Conservation (phyloP, 2,888 invertebrate genomes). For the Andrena trimmerana region DNA sequence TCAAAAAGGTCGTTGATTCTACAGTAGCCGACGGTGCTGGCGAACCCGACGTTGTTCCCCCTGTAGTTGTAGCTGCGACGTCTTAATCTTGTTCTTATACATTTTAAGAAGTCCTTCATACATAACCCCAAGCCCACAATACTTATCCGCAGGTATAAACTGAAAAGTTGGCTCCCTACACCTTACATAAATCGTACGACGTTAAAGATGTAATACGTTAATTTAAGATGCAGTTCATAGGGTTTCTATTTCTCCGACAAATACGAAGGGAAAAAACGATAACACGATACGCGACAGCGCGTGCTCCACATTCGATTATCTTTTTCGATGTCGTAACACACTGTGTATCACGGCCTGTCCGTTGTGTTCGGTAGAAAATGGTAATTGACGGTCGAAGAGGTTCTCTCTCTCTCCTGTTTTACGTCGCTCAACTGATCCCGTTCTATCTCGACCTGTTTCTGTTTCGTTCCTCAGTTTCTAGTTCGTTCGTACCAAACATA, state of each 20-base stretch:
- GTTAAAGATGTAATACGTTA: conserved; percentile 80
- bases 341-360: conserved; percentile 39
- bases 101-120: conserved; percentile 79
- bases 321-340: conserved; percentile 48
- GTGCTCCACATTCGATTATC: conserved; percentile 80
- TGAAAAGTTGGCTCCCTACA: conserved; percentile 75
- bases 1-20: conserved; percentile 82
- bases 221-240: conserved; percentile 81
- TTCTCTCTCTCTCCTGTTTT: conserved; percentile 20
- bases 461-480: conserved; percentile 4
- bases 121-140: conserved; percentile 80
- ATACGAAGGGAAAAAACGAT: conserved; percentile 71
- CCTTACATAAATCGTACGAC: conserved; percentile 80
- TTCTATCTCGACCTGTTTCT: conserved; percentile 16
- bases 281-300: conserved; percentile 74
- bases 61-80: conserved; percentile 83
- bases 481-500: conserved; percentile 19
- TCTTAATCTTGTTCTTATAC: conserved; percentile 82
- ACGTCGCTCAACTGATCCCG: conserved; percentile 39
- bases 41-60: conserved; percentile 83
- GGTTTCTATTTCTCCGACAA: conserved; percentile 78
- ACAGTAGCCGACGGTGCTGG: conserved; percentile 81
- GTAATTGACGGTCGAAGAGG: neutral
- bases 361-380: conserved; percentile 23
- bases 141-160: conserved; percentile 82